Evolutionary conservation across 1,140 invertebrate genomes (phyloP).

Genomic region (Heterodera schachtii): DNA sequence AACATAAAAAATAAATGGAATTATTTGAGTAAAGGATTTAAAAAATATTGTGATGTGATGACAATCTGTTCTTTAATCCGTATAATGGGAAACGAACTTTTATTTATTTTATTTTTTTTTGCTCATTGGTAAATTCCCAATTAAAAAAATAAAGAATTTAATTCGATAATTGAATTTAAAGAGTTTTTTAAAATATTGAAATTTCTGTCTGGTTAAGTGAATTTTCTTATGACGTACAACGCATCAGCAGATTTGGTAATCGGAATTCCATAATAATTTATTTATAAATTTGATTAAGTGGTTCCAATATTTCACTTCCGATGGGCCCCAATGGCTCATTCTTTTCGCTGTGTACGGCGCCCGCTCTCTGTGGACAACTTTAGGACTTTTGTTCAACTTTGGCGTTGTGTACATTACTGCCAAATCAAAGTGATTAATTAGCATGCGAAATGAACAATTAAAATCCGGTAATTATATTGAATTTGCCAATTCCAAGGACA

Average conservation of each 20-base stretch:
- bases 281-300: background rate
- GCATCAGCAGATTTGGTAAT: background rate
- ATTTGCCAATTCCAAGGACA: background rate
- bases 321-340: background rate
- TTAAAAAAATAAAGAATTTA: too few species aligned
- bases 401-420: conserved; percentile 5
- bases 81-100: too few species aligned
- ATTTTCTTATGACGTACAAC: background rate
- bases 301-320: conserved; percentile 1
- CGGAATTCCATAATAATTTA: background rate
- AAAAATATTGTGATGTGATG: too few species aligned
- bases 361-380: background rate
- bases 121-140: too few species aligned
- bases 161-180: too few species aligned
- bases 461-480: background rate
- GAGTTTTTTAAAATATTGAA: too few species aligned
- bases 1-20: too few species aligned
- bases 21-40: too few species aligned
- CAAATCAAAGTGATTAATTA: background rate
- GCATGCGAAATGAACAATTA: background rate
- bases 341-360: background rate
- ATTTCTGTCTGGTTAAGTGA: too few species aligned
- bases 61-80: too few species aligned
- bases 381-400: background rate
- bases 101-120: too few species aligned